These are phyloP conservation scores for Burhinus oedicnemus DNA, from an alignment of 2,113 vertebrate species.

Conservation along the genomic window DNA sequence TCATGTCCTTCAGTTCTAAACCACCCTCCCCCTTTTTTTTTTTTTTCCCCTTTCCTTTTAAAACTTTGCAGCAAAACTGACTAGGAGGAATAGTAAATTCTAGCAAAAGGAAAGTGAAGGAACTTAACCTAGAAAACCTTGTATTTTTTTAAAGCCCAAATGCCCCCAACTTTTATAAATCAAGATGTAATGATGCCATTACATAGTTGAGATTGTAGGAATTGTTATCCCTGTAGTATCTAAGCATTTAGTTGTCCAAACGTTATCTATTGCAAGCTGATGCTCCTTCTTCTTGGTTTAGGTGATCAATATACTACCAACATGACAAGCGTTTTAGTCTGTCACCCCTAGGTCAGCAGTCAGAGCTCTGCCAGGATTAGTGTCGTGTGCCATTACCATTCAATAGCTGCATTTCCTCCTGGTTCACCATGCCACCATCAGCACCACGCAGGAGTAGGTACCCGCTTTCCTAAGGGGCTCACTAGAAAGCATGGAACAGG, in stretches of 20 bases:
- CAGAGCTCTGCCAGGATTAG: background rate
- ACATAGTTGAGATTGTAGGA: background rate
- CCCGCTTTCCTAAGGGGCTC: background rate
- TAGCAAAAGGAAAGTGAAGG: background rate
- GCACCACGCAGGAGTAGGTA: background rate
- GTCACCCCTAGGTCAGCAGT: background rate
- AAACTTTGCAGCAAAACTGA: background rate
- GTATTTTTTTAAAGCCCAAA: background rate
- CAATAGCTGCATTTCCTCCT: background rate
- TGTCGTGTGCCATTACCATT: background rate
- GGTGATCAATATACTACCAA: background rate
- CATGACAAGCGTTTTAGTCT: background rate
- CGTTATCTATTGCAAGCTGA: background rate
- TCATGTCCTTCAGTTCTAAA: background rate
- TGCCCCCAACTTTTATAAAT: background rate
- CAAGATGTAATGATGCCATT: background rate
- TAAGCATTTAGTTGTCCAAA: background rate
- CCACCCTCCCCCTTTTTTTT: background rate
- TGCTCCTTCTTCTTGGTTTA: background rate
- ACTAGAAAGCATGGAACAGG: background rate
- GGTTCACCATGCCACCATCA: background rate
- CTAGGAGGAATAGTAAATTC: background rate
- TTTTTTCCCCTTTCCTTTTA: background rate
- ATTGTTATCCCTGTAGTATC: background rate
- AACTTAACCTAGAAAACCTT: background rate